phyloP scores from a whole-genome alignment of 1,140 invertebrate genomes.

The Drosophila punjabiensis region DNA sequence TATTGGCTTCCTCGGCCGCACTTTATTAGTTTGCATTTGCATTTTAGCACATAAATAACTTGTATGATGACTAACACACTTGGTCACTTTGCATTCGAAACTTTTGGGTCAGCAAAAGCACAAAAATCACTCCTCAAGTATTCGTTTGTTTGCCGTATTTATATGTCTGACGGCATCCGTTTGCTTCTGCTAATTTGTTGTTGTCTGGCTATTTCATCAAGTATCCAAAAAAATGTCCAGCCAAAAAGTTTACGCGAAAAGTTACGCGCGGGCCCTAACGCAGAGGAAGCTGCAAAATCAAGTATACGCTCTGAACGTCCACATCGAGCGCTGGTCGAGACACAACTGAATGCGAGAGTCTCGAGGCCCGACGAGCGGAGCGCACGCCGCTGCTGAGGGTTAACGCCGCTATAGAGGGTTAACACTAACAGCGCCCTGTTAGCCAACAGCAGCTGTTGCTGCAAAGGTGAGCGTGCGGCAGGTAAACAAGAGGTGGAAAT shows the following conservation, averaged over 20 bases:
- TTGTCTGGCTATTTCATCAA: constrained; percentile 43
- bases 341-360: constrained; percentile 43
- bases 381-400: constrained; percentile 6
- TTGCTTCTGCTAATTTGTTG: constrained; percentile 32
- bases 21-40: constrained; percentile 60
- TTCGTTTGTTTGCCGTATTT: constrained; percentile 37
- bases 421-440: constrained; percentile 30
- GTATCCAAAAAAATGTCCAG: constrained; percentile 20
- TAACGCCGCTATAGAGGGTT: background rate
- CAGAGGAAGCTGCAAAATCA: constrained; percentile 12
- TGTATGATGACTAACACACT: constrained; percentile 66
- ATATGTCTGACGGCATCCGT: constrained; percentile 51
- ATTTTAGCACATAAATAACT: constrained; percentile 54
- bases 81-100: constrained; percentile 54
- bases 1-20: constrained; percentile 70
- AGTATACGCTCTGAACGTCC: constrained; percentile 45
- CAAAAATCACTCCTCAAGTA: constrained; percentile 21
- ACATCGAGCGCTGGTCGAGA: constrained; percentile 35
- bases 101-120: constrained; percentile 32
- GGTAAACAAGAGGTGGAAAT: constrained; percentile 38
- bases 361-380: constrained; percentile 1
- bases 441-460: constrained; percentile 30
- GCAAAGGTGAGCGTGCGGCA: constrained; percentile 36
- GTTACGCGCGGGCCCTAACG: constrained; percentile 57
- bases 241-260: constrained; percentile 54